These are phyloP conservation scores for Oreochromis tanganicae DNA, from an alignment of 2,113 vertebrate genomes.

Conservation along the genomic window DNA sequence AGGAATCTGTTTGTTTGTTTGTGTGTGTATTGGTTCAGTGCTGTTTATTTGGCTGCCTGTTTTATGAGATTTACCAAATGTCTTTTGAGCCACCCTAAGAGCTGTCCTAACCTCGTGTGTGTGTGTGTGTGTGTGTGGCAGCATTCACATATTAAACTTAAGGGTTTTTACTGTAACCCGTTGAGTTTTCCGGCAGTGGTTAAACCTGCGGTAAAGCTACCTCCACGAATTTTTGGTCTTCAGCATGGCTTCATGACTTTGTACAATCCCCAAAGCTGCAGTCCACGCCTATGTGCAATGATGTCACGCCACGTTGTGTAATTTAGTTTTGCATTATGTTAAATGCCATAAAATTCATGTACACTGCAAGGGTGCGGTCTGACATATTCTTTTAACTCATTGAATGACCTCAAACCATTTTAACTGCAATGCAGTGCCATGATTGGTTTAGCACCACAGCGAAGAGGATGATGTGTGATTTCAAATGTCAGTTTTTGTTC, in stretches of 20 bases:
- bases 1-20: conserved; percentile 68
- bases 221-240: conserved; percentile 22
- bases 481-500: conserved; percentile 16
- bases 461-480: conserved; percentile 14
- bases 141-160: conserved; percentile 22
- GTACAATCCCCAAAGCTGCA: conserved; percentile 8
- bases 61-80: conserved; percentile 49
- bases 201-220: conserved; percentile 16
- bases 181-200: conserved; percentile 43
- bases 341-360: conserved; percentile 47
- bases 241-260: conserved; percentile 2
- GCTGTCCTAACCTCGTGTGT: neutral
- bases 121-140: conserved; percentile 35
- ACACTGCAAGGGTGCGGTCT: conserved; percentile 48
- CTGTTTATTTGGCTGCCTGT: conserved; percentile 55
- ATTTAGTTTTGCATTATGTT: conserved; percentile 54
- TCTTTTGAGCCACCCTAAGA: conserved; percentile 25
- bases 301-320: conserved; percentile 44
- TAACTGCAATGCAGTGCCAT: neutral
- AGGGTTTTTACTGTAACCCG: conserved; percentile 39
- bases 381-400: conserved; percentile 54
- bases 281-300: conserved; percentile 45
- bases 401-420: conserved; percentile 62
- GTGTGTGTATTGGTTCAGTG: conserved; percentile 36
- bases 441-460: conserved; percentile 2